A percentile compares a stretch with the other conserved stretches of the same genome.
phyloP scores from a whole-genome alignment of 2,113 vertebrate genomes.

The Ameiurus melas region DNA sequence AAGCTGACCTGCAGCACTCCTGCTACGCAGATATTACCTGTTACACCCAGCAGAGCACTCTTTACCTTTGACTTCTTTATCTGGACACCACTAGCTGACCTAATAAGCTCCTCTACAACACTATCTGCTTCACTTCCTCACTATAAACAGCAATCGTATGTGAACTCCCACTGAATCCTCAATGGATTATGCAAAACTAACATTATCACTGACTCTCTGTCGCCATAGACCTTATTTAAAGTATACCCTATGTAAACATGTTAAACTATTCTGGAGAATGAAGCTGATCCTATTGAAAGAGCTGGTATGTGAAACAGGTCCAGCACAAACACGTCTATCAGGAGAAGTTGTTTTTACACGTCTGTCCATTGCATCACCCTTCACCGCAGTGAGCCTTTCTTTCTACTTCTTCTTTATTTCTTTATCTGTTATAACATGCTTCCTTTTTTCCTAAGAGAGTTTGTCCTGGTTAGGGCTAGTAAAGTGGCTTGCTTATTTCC shows the following conservation, averaged over 20 bases:
- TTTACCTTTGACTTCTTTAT: conserved; percentile 26
- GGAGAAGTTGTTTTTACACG: conserved; percentile 21
- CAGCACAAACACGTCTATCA: not conserved
- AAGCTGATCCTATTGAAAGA: conserved; percentile 10
- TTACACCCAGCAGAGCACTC: conserved; percentile 3
- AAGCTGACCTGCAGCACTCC: not conserved
- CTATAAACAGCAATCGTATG: not conserved
- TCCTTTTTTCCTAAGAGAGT: not conserved
- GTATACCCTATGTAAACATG: conserved; percentile 2
- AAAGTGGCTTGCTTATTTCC: not conserved
- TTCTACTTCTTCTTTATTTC: not conserved
- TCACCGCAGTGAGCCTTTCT: not conserved
- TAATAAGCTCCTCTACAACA: not conserved
- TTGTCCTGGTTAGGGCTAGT: not conserved
- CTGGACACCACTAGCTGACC: not conserved
- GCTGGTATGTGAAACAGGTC: not conserved
- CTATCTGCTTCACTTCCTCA: not conserved
- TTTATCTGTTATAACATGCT: conserved; percentile 14
- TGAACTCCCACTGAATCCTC: not conserved
- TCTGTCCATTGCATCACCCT: conserved; percentile 8
- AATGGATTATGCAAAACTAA: conserved; percentile 6
- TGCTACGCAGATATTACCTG: not conserved
- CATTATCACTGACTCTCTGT: not conserved
- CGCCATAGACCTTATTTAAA: not conserved
- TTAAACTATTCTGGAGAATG: not conserved